A percentile compares a stretch with the other conserved stretches of the same genome.
Evolutionary conservation across 1,140 invertebrate genomes (phyloP).

Genomic region (Drosophila sp.): DNA sequence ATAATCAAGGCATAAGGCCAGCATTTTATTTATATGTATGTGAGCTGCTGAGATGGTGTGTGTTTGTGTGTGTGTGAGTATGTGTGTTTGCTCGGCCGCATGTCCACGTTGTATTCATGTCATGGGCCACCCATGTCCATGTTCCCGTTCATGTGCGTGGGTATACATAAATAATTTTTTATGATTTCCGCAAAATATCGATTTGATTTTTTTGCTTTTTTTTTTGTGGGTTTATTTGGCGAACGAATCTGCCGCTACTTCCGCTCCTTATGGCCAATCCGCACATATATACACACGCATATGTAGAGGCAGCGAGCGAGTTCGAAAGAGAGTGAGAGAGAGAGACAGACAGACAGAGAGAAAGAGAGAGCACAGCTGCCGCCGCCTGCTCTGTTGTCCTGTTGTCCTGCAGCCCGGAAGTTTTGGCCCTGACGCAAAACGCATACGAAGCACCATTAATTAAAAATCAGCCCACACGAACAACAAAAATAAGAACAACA

Average conservation of each 20-base stretch:
- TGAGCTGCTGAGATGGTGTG: not conserved
- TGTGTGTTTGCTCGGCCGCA: slow-evolving; percentile 1
- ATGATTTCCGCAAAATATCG: slow-evolving; percentile 71
- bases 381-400: slow-evolving; percentile 9
- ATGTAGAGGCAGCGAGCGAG: too few relatives aligned
- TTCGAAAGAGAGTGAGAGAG: slow-evolving; percentile 1
- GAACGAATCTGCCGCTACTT: slow-evolving; percentile 29
- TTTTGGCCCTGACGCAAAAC: slow-evolving; percentile 61
- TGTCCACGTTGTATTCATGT: slow-evolving; percentile 27
- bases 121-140: slow-evolving; percentile 22
- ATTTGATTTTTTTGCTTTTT: slow-evolving; percentile 63
- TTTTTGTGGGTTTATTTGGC: slow-evolving; percentile 46
- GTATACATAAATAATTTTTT: slow-evolving; percentile 75
- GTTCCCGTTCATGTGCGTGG: slow-evolving; percentile 44
- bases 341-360: not conserved
- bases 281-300: slow-evolving; percentile 10
- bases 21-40: slow-evolving; percentile 15
- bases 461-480: slow-evolving; percentile 71
- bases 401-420: slow-evolving; percentile 37
- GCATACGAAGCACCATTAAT: slow-evolving; percentile 75
- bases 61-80: slow-evolving; percentile 6
- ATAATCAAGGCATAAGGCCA: slow-evolving; percentile 54
- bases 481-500: slow-evolving; percentile 20
- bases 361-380: slow-evolving; percentile 23
- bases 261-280: slow-evolving; percentile 47